phyloP scores from a whole-genome alignment of 35 echinoderm and acorn worm genomes.

The Lytechinus variegatus region DNA sequence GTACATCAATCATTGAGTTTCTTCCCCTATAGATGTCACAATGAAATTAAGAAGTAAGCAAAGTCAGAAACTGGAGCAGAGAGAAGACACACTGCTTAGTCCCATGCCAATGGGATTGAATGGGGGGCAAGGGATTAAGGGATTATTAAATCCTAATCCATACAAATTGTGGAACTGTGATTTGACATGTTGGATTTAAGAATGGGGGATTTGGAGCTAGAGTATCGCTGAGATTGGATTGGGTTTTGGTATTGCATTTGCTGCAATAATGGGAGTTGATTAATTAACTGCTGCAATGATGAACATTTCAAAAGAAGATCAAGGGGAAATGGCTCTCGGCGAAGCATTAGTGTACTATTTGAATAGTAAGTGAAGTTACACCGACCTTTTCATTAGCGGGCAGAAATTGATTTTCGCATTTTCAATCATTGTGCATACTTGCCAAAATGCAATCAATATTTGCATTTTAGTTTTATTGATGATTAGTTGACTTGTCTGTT shows the following conservation, averaged over 20 bases:
- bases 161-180: constrained; percentile 43
- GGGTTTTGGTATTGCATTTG: neutral
- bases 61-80: constrained; percentile 10
- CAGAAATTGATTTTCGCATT: no score
- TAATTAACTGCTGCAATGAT: neutral
- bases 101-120: neutral
- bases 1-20: neutral
- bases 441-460: no score
- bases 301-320: neutral
- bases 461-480: no score
- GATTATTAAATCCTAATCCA: constrained; percentile 46
- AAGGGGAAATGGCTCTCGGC: neutral
- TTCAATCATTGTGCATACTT: no score
- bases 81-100: constrained; percentile 21
- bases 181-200: constrained; percentile 37
- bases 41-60: neutral
- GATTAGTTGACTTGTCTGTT: no score
- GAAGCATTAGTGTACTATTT: no score
- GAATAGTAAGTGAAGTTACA: no score
- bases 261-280: neutral
- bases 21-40: neutral
- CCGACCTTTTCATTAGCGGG: no score
- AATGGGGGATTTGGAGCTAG: neutral
- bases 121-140: neutral
- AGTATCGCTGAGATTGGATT: neutral